A percentile compares a stretch with the other conserved stretches of the same genome.
Conservation (phyloP, 2,113 vertebrate species). For the Nestor notabilis region DNA sequence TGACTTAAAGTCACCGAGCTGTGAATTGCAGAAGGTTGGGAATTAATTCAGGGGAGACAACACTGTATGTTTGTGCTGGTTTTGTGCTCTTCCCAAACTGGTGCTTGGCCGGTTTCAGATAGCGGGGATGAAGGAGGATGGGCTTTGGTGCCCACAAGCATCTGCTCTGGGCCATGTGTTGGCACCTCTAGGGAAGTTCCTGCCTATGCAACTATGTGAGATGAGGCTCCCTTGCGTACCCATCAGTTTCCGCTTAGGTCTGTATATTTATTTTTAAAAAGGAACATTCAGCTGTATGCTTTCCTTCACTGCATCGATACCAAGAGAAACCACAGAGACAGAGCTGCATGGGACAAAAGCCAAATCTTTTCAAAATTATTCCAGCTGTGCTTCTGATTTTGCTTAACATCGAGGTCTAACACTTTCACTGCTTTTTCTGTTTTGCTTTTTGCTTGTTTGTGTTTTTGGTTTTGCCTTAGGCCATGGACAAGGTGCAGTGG, state of each 20-base stretch:
- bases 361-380: background rate
- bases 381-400: background rate
- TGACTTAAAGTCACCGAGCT: background rate
- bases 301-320: background rate
- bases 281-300: background rate
- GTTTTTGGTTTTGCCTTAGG: background rate
- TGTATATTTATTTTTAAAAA: background rate
- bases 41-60: background rate
- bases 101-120: background rate
- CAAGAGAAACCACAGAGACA: slow-evolving; percentile 12
- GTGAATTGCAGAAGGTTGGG: background rate
- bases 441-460: background rate
- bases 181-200: background rate
- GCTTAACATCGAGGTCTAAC: background rate
- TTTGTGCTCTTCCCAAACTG: background rate
- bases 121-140: accelerated
- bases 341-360: background rate
- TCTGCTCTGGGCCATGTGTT: accelerated
- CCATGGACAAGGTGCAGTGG: background rate
- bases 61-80: accelerated
- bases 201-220: background rate
- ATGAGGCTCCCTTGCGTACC: accelerated
- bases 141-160: background rate
- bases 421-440: background rate
- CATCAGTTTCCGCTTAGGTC: background rate